Percentiles rank a stretch among this genome's conserved stretches.
Evolutionary conservation across 2,888 invertebrate genomes (phyloP).

Genomic region (Chrysolina oricalcia): DNA sequence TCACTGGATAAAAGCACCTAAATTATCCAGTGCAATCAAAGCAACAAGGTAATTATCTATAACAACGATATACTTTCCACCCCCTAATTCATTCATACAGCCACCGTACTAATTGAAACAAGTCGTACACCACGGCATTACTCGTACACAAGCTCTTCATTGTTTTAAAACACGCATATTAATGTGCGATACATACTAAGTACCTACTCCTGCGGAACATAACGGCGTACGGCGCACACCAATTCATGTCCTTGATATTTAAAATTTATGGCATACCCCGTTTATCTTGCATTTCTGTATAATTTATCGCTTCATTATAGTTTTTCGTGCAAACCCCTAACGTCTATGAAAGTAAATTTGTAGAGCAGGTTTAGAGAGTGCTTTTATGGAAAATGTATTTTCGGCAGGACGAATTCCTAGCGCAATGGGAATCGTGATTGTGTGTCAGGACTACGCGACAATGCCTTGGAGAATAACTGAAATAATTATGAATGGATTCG

Average conservation of each 20-base stretch:
- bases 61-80: not conserved
- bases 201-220: constrained; percentile 40
- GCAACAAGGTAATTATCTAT: not conserved
- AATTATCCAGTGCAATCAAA: not conserved
- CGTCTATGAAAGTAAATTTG: constrained; percentile 39
- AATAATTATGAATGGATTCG: not conserved
- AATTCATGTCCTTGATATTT: constrained; percentile 47
- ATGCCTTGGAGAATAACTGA: not conserved
- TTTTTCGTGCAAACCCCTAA: constrained; percentile 43
- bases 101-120: constrained; percentile 40
- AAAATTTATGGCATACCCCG: constrained; percentile 45
- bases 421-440: not conserved
- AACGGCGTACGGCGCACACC: constrained; percentile 40
- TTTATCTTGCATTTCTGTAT: constrained; percentile 49
- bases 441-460: not conserved
- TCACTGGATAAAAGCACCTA: not conserved
- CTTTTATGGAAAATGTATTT: constrained; percentile 30
- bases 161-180: constrained; percentile 51
- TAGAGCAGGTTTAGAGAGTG: constrained; percentile 10
- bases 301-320: constrained; percentile 52
- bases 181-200: constrained; percentile 45
- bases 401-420: not conserved
- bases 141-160: constrained; percentile 35
- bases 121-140: constrained; percentile 35
- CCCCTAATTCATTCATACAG: constrained; percentile 4